phyloP scores from a whole-genome alignment of 92 coral and sea anemone genomes.

The Palythoa grandis region DNA sequence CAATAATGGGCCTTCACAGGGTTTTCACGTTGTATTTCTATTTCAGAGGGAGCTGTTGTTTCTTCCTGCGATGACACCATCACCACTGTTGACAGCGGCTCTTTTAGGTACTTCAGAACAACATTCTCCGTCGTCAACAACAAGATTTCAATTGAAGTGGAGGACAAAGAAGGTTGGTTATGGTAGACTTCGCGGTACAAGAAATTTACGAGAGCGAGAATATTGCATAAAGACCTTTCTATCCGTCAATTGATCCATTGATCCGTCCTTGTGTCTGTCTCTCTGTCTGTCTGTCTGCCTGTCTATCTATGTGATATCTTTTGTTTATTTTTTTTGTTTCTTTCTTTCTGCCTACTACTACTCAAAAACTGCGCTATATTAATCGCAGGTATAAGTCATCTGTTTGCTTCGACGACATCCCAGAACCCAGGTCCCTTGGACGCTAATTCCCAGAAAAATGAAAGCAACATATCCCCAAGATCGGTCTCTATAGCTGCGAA shows the following conservation, averaged over 20 bases:
- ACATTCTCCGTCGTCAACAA: slow-evolving; percentile 68
- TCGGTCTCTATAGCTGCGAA: slow-evolving; percentile 27
- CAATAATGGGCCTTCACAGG: background rate
- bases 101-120: slow-evolving; percentile 88
- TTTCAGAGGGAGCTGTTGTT: slow-evolving; percentile 87
- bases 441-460: slow-evolving; percentile 72
- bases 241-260: background rate
- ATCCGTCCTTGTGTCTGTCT: background rate
- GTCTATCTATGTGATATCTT: background rate
- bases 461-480: slow-evolving; percentile 70
- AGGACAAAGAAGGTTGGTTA: slow-evolving; percentile 74
- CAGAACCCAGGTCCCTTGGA: slow-evolving; percentile 97
- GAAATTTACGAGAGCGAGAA: background rate
- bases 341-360: background rate
- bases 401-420: slow-evolving; percentile 76
- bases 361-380: background rate
- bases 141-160: slow-evolving; percentile 81
- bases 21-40: background rate
- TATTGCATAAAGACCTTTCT: background rate
- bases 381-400: slow-evolving; percentile 80
- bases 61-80: slow-evolving; percentile 84
- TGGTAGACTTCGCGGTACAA: background rate
- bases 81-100: slow-evolving; percentile 89
- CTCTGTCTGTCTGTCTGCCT: background rate
- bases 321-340: background rate